Base-by-base conservation (phyloP, 2,113 vertebrate genomes). In the Gopherus evgoodei region DNA sequence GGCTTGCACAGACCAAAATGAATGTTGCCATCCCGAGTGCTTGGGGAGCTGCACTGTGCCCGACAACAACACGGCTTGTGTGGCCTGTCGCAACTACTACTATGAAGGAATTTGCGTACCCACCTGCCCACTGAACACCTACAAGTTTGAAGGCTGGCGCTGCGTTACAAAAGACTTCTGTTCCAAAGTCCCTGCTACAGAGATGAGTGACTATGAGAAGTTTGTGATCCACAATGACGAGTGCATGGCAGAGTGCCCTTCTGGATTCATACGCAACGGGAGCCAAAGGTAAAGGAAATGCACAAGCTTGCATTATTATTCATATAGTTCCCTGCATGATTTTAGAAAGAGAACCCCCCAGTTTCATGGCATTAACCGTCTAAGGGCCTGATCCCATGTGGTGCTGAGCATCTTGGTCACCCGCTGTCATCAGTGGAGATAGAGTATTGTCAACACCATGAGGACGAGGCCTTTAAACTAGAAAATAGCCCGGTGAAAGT, bases 131-230 rank as follows among this genome's bases (percentile, higher is more conserved):
- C 97, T 98, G 1, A 98, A 97, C 98, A 99, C 99, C 14, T 99
- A 99, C 98, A 98, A 98, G 95, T 99, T 99, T 0, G 99, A 99
- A 96, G 99, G 99, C 97, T 99, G 99, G 99, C 99, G 99, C 96
- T 99, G 99, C 2, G 99, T 99, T 94, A 99, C 99, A 75, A 98
- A 98, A 42, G 99, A 99, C 65, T 97, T 98, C 86, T 99, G 99
- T 47, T 98, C 99, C 91, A 98, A 98, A 54, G 98, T 99, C 92
- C 99, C 98, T 35, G 97, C 87, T 4, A 96, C 97, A 0, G 98
- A 99, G 78, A 97, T 97, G 29, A 98, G 95, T 1, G 99, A 99
- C 12, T 95, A 96, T 0, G 99, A 99, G 95, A 98, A 96, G 89
- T 99, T 99, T 12, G 99, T 99, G 97, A 99, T 99, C 84, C 99